These are phyloP conservation scores for Pangasius macronema DNA, from an alignment of 2,797 vertebrate genomes.

Conservation along the genomic window DNA sequence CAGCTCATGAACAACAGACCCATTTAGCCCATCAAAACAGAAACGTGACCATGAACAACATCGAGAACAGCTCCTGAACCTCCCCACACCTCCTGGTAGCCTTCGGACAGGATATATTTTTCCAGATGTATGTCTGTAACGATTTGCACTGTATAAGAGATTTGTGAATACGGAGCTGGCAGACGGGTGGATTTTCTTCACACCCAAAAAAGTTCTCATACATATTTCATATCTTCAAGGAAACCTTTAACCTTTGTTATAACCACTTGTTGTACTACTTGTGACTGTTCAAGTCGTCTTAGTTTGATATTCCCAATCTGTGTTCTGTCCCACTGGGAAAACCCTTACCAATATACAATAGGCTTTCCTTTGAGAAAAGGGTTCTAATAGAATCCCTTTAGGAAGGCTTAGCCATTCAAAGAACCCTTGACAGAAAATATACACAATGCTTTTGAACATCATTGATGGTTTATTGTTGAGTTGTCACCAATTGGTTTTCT, in stretches of 20 bases:
- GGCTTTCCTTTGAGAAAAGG: neutral
- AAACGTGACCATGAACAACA: conserved; percentile 10
- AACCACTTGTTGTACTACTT: neutral
- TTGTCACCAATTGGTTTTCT: neutral
- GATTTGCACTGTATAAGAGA: neutral
- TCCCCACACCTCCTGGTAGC: neutral
- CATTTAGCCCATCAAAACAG: neutral
- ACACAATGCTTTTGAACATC: neutral
- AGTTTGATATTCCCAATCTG: neutral
- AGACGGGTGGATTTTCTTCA: neutral
- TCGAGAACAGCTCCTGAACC: conserved; percentile 2
- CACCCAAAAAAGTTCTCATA: neutral
- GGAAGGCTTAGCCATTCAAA: neutral
- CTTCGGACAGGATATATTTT: neutral
- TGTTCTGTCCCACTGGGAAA: too few relatives aligned
- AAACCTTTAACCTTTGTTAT: neutral
- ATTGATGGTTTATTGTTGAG: neutral
- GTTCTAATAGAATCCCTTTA: neutral
- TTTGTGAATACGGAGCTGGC: neutral
- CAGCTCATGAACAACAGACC: conserved; percentile 62
- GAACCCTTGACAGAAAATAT: neutral
- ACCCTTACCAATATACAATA: neutral
- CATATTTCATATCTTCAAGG: neutral
- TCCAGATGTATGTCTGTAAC: neutral
- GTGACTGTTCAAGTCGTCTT: neutral